phyloP scores from a whole-genome alignment of 53 echinoderm and acorn worm genomes.

The Antedon mediterranea region DNA sequence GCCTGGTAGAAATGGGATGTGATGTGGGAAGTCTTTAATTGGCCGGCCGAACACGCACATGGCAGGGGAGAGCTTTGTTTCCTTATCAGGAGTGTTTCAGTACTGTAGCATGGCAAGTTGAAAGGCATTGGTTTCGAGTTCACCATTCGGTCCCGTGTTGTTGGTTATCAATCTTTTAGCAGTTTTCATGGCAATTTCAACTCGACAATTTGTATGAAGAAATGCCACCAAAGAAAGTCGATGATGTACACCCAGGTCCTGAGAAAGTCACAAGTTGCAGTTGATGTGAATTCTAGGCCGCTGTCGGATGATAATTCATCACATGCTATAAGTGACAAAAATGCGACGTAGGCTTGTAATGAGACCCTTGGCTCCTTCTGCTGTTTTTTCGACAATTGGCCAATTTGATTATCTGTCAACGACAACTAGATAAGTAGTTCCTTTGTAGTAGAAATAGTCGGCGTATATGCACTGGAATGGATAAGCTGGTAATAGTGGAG shows the following conservation, averaged over 20 bases:
- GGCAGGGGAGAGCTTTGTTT: conserved; percentile 6
- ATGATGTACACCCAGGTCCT: background rate
- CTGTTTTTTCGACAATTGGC: conserved; percentile 14
- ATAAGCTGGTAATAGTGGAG: conserved; percentile 5
- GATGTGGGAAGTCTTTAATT: conserved; percentile 15
- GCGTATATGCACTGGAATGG: conserved; percentile 24
- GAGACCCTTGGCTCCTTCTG: conserved; percentile 18
- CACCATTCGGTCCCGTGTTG: conserved; percentile 21
- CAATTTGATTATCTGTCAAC: conserved; percentile 19
- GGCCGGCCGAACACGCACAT: conserved; percentile 16
- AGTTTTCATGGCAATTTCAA: conserved; percentile 18
- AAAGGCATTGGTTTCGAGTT: conserved; percentile 14
- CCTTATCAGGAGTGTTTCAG: conserved; percentile 10
- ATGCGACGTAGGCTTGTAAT: conserved; percentile 19
- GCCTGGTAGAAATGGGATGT: conserved; percentile 5
- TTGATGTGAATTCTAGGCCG: conserved; percentile 27
- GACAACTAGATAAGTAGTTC: conserved; percentile 21
- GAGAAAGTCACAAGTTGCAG: conserved; percentile 3
- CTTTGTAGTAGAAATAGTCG: conserved; percentile 31
- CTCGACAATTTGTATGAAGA: conserved; percentile 9
- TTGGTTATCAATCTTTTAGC: conserved; percentile 14
- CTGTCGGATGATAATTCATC: conserved; percentile 28
- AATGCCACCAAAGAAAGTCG: conserved; percentile 5
- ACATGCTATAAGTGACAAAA: conserved; percentile 24
- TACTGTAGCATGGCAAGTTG: conserved; percentile 21